These are phyloP conservation scores for Melanocharis versteri DNA, from an alignment of 2,113 vertebrate genomes.

Conservation along the genomic window DNA sequence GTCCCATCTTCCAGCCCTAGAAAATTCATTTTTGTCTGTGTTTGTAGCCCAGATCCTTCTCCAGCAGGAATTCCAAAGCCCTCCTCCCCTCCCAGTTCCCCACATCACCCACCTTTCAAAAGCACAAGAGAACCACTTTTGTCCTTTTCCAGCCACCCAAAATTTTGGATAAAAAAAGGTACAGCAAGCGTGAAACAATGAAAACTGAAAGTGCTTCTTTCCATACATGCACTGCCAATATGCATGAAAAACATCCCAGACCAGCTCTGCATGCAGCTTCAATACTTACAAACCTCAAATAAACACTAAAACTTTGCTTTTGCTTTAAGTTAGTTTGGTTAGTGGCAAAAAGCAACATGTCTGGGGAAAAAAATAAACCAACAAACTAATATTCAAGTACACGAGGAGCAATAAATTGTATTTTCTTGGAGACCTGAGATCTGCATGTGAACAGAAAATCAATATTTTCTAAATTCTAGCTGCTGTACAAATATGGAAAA, in stretches of 20 bases:
- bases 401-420: background rate
- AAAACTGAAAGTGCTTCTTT: slow-evolving; percentile 13
- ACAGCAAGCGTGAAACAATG: background rate
- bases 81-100: background rate
- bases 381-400: background rate
- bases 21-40: background rate
- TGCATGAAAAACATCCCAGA: background rate
- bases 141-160: background rate
- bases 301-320: background rate
- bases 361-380: background rate
- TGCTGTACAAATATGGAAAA: background rate
- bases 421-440: background rate
- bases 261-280: background rate
- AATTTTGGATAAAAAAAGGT: background rate
- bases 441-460: background rate
- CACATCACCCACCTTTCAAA: background rate
- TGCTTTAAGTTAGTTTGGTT: slow-evolving; percentile 64
- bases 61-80: background rate
- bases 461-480: background rate
- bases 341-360: slow-evolving; percentile 62
- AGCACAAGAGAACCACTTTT: background rate
- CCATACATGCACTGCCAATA: background rate
- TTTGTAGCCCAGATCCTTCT: background rate
- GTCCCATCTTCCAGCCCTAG: background rate
- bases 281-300: background rate